phyloP scores from a whole-genome alignment of 2,888 invertebrate genomes.

The Mycalesis mineus region DNA sequence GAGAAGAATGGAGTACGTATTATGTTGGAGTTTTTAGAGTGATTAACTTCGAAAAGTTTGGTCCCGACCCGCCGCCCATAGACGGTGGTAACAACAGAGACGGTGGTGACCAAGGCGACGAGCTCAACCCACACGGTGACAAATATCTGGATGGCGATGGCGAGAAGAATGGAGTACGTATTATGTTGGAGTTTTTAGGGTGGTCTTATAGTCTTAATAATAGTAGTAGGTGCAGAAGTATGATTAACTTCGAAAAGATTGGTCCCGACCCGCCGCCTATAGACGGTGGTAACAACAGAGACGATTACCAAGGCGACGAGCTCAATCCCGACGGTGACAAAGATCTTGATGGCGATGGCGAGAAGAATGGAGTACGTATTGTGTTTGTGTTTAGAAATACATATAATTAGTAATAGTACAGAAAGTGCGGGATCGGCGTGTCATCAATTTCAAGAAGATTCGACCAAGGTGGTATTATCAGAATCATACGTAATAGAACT shows the following conservation, averaged over 20 bases:
- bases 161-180: slow-evolving; percentile 72
- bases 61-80: slow-evolving; percentile 88
- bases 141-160: slow-evolving; percentile 69
- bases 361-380: slow-evolving; percentile 70
- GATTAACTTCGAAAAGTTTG: slow-evolving; percentile 88
- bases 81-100: slow-evolving; percentile 72
- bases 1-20: slow-evolving; percentile 72
- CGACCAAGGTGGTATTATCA: no score
- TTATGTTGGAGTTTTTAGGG: neutral
- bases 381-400: no score
- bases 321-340: slow-evolving; percentile 63
- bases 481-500: no score
- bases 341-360: slow-evolving; percentile 66
- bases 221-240: slow-evolving; percentile 98
- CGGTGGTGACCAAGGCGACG: slow-evolving; percentile 66
- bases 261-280: slow-evolving; percentile 90
- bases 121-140: slow-evolving; percentile 57
- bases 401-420: no score
- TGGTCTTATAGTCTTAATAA: no score
- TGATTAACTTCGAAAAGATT: slow-evolving; percentile 86
- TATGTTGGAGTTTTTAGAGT: neutral
- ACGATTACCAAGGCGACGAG: slow-evolving; percentile 67
- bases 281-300: slow-evolving; percentile 69
- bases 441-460: no score
- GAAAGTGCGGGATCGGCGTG: no score